phyloP scores from a whole-genome alignment of 2,888 invertebrate species.

The Aphidius colemani region DNA sequence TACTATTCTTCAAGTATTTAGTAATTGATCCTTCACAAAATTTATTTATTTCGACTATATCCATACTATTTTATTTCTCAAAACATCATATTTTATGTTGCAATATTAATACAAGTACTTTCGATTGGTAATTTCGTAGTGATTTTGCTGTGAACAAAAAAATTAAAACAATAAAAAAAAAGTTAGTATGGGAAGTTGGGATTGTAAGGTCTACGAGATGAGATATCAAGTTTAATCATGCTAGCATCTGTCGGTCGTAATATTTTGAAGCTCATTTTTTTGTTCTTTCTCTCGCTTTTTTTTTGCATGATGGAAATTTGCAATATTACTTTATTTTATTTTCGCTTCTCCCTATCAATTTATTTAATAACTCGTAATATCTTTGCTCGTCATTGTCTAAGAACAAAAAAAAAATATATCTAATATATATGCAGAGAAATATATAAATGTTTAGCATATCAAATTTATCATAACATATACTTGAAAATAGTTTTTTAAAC shows the following conservation, averaged over 20 bases:
- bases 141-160: too few relatives aligned
- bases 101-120: too few relatives aligned
- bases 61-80: too few relatives aligned
- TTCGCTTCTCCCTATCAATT: conserved; percentile 6
- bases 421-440: too few relatives aligned
- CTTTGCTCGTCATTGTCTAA: conserved; percentile 1
- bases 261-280: conserved; percentile 11
- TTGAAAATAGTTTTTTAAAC: too few relatives aligned
- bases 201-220: conserved; percentile 22
- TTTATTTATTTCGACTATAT: too few relatives aligned
- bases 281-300: background rate
- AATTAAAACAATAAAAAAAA: background rate
- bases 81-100: too few relatives aligned
- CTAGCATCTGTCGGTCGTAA: conserved; percentile 27
- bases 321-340: conserved; percentile 13
- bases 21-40: too few relatives aligned
- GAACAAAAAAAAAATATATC: too few relatives aligned
- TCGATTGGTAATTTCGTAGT: too few relatives aligned
- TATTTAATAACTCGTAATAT: conserved; percentile 19
- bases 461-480: background rate
- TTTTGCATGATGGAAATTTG: conserved; percentile 14
- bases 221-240: conserved; percentile 31
- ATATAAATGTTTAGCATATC: too few relatives aligned
- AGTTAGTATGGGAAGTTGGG: conserved; percentile 1
- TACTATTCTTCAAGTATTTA: too few relatives aligned